Percentiles rank a stretch among this genome's conserved stretches.
phyloP scores from a whole-genome alignment of 2,113 vertebrate genomes.

The Scatophagus argus region DNA sequence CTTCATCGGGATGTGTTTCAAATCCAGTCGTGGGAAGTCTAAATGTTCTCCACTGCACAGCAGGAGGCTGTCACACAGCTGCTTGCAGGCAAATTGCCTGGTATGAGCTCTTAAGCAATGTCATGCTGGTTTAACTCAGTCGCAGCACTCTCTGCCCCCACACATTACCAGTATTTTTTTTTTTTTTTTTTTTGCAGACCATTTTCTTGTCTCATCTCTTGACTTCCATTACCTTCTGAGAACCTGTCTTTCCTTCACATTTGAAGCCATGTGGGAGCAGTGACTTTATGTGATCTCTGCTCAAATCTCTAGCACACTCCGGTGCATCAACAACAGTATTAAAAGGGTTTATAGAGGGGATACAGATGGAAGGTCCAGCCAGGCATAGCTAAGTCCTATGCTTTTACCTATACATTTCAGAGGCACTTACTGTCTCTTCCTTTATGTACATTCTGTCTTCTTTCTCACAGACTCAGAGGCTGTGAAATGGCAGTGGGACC shows the following conservation, averaged over 20 bases:
- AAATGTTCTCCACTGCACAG: slow-evolving; percentile 33
- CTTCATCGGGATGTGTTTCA: slow-evolving; percentile 40
- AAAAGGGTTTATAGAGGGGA: too few relatives aligned
- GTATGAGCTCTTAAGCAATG: slow-evolving; percentile 21
- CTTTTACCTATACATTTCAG: slow-evolving; percentile 15
- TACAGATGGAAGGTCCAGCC: neutral
- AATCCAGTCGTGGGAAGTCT: slow-evolving; percentile 11
- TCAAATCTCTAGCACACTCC: neutral
- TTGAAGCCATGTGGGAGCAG: neutral
- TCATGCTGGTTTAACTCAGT: slow-evolving; percentile 29
- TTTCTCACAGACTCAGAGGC: slow-evolving; percentile 26
- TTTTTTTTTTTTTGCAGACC: slow-evolving; percentile 6
- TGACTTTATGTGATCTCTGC: neutral
- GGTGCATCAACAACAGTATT: neutral
- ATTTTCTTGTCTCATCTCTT: slow-evolving; percentile 24
- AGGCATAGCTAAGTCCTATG: neutral
- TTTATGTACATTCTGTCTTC: slow-evolving; percentile 10
- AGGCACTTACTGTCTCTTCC: slow-evolving; percentile 18
- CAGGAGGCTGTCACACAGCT: slow-evolving; percentile 33
- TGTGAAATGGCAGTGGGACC: slow-evolving; percentile 28
- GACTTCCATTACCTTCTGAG: slow-evolving; percentile 4
- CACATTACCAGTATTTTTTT: too few relatives aligned
- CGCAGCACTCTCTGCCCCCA: neutral
- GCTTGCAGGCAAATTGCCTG: slow-evolving; percentile 19
- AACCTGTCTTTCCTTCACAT: slow-evolving; percentile 23